These are phyloP conservation scores for Diadumene lineata DNA, from an alignment of 92 coral and sea anemone species.

Conservation along the genomic window DNA sequence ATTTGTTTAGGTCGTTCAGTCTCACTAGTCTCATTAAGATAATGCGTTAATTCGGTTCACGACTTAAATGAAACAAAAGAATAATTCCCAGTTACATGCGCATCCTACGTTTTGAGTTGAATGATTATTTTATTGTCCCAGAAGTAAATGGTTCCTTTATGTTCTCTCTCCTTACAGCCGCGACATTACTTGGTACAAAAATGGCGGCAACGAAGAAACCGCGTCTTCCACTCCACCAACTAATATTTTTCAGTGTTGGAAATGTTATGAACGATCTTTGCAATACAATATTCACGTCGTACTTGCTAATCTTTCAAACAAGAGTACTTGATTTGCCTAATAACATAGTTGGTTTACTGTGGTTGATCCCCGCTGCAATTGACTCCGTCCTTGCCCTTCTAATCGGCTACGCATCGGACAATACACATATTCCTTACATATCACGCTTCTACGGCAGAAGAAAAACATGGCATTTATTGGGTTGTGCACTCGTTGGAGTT, in stretches of 20 bases:
- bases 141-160: no score
- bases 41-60: no score
- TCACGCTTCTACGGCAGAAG: conserved; percentile 60
- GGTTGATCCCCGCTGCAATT: conserved; percentile 47
- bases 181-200: background rate
- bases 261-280: conserved; percentile 68
- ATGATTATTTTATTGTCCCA: no score
- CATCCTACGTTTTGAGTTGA: no score
- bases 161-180: no score
- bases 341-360: conserved; percentile 53
- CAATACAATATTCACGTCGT: conserved; percentile 46
- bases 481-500: conserved; percentile 57
- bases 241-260: conserved; percentile 61
- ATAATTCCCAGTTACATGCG: no score
- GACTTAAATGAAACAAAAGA: no score
- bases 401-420: conserved; percentile 60
- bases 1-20: no score
- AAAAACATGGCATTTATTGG: conserved; percentile 74
- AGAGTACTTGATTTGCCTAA: conserved; percentile 76
- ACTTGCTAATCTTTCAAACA: conserved; percentile 60
- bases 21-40: no score
- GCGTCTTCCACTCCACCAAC: conserved; percentile 51
- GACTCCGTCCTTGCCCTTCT: conserved; percentile 45
- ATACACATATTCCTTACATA: conserved; percentile 42
- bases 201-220: conserved; percentile 41